Base-by-base conservation (phyloP, 53 echinoderm and acorn worm species). In the Astropecten irregularis region DNA sequence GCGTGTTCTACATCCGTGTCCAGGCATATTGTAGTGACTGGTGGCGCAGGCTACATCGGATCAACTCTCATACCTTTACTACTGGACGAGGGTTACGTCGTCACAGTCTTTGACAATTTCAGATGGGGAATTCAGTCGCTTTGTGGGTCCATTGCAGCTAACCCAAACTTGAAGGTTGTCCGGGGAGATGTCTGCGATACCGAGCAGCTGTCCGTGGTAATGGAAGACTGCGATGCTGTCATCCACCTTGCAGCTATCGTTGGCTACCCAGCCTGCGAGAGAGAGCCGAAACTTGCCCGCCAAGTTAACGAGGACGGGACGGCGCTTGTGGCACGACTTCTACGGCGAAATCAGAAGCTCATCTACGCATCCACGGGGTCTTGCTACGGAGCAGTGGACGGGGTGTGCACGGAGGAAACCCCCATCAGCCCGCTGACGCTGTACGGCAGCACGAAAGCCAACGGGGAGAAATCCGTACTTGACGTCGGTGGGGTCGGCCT, bases 211-310 rank as follows among this genome's bases (percentile, higher is more conserved):
- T 79, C 87, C 30, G 60, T 31, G 29, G 90, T 59, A 31, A 90
- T 93, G 87, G 36, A 69, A 7, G 81, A 81, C 32, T 86, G 89
- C 25, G 84, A 93, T 14, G 93, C 82, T 15, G 62, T 93, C 20
- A 84, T 93, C 59, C 93, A 93, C 49, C 83, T 93, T n/a, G 93
- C 93, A 8, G 93, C 93, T 25, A 93, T 93, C 19, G 93, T 93
- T 4, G 93, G 93, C 7, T 93, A 93, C 44, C 93, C 93, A 2
- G 93, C 93, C 21, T 93, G 93, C 68, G 90, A 90, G 81, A 93
- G 84, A 59, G 87, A 93, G 23, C 93, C 93, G 5, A 81, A 90
- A 19, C 63, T 87, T 7, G 90, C 93, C 21, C 69, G 59, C 10
- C 49, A 79, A 59, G 73, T 93, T 42, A 93, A 93, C 68, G 93